Evolutionary conservation across 1,140 invertebrate species (phyloP), one percentile per base, ranked within the genome.

Genomic region (Cheumatopsyche charites): DNA sequence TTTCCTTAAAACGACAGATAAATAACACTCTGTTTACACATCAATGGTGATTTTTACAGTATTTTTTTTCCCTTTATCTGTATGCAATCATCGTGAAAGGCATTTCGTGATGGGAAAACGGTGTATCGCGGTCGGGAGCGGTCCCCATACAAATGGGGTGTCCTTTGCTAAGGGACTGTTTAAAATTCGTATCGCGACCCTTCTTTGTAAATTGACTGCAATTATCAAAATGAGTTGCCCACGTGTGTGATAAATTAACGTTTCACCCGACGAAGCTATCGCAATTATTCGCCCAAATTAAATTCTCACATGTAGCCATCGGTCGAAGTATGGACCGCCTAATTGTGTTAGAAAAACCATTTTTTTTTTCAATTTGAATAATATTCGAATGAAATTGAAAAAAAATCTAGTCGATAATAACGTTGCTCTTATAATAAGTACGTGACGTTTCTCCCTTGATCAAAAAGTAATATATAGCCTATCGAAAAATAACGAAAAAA

Each of bases 121-220:
- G 9, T 36, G 29, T 36, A 36, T 36, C 29, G 29, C 29, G 29
- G 29, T 9, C 29, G 29, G 29, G 3, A 36, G 9, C 29, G 29
- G 29, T 36, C 21, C 19, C 55, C 19, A 47, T 47, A 47, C 12
- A 47, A 15, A n/a, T 47, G 11, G 11, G 67, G 26, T n/a, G n/a
- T 62, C 67, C 36, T 3, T 12, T 43, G 45, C 23, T 26, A 63
- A 63, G 69, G 69, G 61, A 36, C 61, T 62, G 62, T 71, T 71
- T 71, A 63, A 62, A 71, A 71, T 71, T 71, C 61, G 36, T 52
- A 42, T 15, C 36, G 12, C 61, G 17, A 49, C 70, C 70, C 70
- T 65, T 43, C 63, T 41, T 73, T 67, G 68, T 71, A 73, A 73
- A 75, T 75, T 75, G 74, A 71, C 63, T 71, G 73, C 73, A 75